Conservation (phyloP, 2,797 vertebrate species). For the Synanceia verrucosa region DNA sequence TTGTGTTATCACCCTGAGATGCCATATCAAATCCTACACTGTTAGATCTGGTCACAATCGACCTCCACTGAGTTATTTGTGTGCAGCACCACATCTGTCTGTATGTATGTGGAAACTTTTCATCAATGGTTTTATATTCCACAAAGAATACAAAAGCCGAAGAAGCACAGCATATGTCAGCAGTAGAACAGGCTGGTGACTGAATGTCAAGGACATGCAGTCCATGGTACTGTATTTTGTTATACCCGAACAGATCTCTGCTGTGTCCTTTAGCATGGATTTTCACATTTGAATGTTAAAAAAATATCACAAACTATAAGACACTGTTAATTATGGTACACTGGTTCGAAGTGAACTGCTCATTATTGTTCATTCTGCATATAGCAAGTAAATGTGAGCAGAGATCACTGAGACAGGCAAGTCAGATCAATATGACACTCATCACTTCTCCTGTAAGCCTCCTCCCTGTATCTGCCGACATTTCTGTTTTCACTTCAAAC, state of each 20-base stretch:
- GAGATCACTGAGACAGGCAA: conserved; percentile 44
- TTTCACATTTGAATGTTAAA: conserved; percentile 45
- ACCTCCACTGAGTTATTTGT: conserved; percentile 24
- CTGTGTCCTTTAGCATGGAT: conserved; percentile 32
- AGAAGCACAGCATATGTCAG: conserved; percentile 20
- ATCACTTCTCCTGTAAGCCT: conserved; percentile 51
- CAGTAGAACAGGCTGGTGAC: conserved; percentile 19
- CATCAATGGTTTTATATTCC: neutral
- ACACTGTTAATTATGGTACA: conserved; percentile 27
- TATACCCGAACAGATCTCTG: conserved; percentile 45
- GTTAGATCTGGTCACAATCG: conserved; percentile 28
- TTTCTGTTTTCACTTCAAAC: conserved; percentile 65
- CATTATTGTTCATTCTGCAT: conserved; percentile 49
- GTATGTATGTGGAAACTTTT: neutral
- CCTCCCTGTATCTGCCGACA: conserved; percentile 43
- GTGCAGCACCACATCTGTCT: conserved; percentile 27
- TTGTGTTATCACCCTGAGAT: neutral
- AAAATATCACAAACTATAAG: conserved; percentile 26
- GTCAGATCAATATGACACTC: conserved; percentile 60
- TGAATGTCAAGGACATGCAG: conserved; percentile 67
- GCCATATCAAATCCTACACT: conserved; percentile 15
- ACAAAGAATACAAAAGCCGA: neutral
- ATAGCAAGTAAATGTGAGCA: conserved; percentile 49
- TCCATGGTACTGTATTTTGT: conserved; percentile 44
- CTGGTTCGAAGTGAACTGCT: conserved; percentile 12